These are phyloP conservation scores for Empidonax alnorum DNA, from an alignment of 2,113 vertebrate species.

Conservation along the genomic window DNA sequence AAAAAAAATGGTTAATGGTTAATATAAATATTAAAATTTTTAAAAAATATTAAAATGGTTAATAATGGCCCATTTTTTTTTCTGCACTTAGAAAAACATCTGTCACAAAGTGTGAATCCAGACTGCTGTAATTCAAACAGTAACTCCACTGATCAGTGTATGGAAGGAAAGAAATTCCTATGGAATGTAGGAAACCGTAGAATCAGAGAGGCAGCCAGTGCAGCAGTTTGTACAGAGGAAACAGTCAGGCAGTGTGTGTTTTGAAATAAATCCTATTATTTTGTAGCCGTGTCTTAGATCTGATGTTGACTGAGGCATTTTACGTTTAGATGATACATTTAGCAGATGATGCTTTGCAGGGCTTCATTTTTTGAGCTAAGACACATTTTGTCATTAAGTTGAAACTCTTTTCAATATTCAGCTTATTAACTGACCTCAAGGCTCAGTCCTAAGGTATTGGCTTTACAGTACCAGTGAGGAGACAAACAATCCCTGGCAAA, in stretches of 20 bases:
- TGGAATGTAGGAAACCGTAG: conserved; percentile 62
- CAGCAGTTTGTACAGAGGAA: conserved; percentile 38
- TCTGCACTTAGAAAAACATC: conserved; percentile 25
- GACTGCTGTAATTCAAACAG: conserved; percentile 54
- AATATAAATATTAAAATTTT: too few species aligned
- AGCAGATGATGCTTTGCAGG: background rate
- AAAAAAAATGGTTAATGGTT: background rate
- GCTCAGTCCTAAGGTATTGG: background rate
- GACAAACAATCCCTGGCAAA: background rate
- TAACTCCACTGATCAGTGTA: conserved; percentile 67
- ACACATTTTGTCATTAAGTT: background rate
- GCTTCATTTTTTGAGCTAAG: background rate
- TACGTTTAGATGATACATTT: background rate
- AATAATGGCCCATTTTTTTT: background rate
- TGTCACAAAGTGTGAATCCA: background rate
- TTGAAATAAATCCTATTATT: background rate
- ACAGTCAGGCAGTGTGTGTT: conserved; percentile 38
- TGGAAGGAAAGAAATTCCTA: conserved; percentile 58
- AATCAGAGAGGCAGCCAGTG: conserved; percentile 50
- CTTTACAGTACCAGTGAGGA: background rate
- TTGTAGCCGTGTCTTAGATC: background rate
- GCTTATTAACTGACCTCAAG: background rate
- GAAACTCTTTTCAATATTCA: background rate
- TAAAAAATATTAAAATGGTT: too few species aligned
- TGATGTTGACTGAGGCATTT: background rate